phyloP scores from a whole-genome alignment of 2,113 vertebrate species.

The Daboia siamensis region DNA sequence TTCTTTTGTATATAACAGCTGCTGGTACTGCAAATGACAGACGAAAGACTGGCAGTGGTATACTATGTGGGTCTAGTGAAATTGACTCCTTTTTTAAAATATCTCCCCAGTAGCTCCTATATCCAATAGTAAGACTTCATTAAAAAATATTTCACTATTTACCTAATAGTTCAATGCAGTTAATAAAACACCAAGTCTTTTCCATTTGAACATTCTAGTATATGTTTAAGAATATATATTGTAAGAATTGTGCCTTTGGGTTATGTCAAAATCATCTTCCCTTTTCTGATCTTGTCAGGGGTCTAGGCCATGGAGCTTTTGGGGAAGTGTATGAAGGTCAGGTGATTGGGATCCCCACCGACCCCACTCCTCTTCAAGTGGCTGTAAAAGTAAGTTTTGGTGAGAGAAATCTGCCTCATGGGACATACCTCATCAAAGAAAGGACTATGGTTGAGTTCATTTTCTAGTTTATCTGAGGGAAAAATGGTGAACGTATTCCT shows the following conservation, averaged over 20 bases:
- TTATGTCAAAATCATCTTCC: constrained; percentile 58
- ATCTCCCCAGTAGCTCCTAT: neutral
- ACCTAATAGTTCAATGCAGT: neutral
- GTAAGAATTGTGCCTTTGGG: constrained; percentile 45
- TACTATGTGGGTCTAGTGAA: neutral
- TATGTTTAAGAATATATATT: neutral
- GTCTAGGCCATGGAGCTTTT: constrained; percentile 95
- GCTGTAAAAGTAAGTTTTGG: constrained; percentile 90
- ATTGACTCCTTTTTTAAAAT: neutral
- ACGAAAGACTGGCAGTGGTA: neutral
- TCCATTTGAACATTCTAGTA: neutral
- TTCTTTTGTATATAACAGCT: neutral
- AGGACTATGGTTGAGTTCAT: constrained; percentile 28
- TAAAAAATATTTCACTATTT: neutral
- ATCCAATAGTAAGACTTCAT: neutral
- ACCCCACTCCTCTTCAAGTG: constrained; percentile 92
- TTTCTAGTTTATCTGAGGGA: neutral
- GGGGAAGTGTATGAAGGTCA: constrained; percentile 98
- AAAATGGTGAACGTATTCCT: neutral
- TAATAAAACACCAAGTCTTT: neutral
- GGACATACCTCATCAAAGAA: constrained; percentile 36
- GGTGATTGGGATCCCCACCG: constrained; percentile 86
- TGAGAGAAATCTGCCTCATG: constrained; percentile 23
- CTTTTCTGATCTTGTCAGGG: constrained; percentile 76
- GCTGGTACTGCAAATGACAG: neutral